A percentile compares a stretch with the other conserved stretches of the same genome.
Evolutionary conservation across 2,797 vertebrate genomes (phyloP).

Genomic region (Neosilurus mollespiculum): DNA sequence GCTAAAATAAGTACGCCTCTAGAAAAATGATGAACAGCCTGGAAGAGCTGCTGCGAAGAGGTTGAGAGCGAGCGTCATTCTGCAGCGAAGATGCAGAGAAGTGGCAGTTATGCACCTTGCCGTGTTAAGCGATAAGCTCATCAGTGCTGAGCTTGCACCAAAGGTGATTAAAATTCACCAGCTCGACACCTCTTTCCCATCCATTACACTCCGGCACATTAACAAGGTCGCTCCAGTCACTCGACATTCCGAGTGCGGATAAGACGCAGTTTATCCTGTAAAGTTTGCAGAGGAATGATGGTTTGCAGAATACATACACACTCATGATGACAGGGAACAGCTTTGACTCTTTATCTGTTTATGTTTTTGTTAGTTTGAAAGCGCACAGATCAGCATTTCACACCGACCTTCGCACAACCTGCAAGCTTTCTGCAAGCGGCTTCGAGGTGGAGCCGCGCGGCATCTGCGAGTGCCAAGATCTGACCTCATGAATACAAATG

Average conservation of each 20-base stretch:
- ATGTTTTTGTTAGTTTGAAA: conserved; percentile 15
- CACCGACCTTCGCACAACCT: conserved; percentile 8
- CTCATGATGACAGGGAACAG: background rate
- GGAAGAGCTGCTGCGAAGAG: background rate
- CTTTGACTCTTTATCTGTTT: background rate
- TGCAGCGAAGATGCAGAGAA: background rate
- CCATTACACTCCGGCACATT: conserved; percentile 17
- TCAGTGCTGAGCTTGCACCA: conserved; percentile 30
- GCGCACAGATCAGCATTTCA: background rate
- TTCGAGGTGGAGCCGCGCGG: background rate
- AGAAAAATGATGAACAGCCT: background rate
- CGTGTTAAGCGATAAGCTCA: conserved; percentile 28
- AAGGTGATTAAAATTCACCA: conserved; percentile 34
- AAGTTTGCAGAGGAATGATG: background rate
- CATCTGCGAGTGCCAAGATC: background rate
- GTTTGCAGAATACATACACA: no score
- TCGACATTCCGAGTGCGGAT: conserved; percentile 4
- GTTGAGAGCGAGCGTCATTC: background rate
- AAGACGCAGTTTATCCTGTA: background rate
- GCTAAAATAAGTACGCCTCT: conserved; percentile 6
- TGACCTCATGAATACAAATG: conserved; percentile 13
- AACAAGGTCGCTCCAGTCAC: conserved; percentile 15
- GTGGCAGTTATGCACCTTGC: background rate
- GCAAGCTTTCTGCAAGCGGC: background rate
- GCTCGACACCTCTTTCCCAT: conserved; percentile 16